Evolutionary conservation across 2,888 invertebrate species (phyloP), one percentile per base, ranked within the genome.

Genomic region (Lepidocyrtoides sp.): DNA sequence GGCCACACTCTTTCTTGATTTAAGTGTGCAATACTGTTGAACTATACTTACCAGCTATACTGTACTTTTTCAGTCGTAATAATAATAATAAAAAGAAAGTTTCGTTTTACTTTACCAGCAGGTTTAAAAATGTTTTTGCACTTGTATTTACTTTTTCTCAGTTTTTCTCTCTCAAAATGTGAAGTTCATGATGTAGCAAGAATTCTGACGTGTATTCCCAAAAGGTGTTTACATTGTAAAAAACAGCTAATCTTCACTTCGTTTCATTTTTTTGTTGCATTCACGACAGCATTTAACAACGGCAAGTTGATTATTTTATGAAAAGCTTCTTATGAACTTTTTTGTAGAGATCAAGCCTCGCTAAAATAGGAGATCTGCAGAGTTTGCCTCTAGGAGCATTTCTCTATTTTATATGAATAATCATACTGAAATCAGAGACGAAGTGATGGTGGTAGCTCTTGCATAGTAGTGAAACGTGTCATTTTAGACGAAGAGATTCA

Each of bases 141-240:
- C 29, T 63, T 63, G 7, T n/a, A n/a, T n/a, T n/a, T n/a, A n/a
- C n/a, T n/a, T n/a, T n/a, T n/a, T n/a, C n/a, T n/a, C n/a, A n/a
- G n/a, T n/a, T 20, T 17, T 77, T 77, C 14, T 36, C 17, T 60
- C 44, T 14, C n/a, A n/a, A n/a, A 23, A 44, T 23, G 48, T 26
- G 26, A 77, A 51, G 77, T 26, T 26, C 77, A 51, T 63, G 63
- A 63, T 63, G 66, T 83, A 63, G 63, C 81, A 63, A 63, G 66
- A 81, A 83, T 66, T 63, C 82, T 83, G 20, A 83, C 63, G 20
- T 36, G 5, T 83, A 41, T 44, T 63, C 63, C 63, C 63, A 23
- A 57, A 44, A 10, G 48, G 23, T 75, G 48, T 10, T 5, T 44
- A 0, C 36, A 57, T n/a, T 26, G 32, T 54, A 8, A 1, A 79